A percentile compares a stretch with the other conserved stretches of the same genome.
phyloP scores from a whole-genome alignment of 53 echinoderm and acorn worm species.

The Henricia sp. region DNA sequence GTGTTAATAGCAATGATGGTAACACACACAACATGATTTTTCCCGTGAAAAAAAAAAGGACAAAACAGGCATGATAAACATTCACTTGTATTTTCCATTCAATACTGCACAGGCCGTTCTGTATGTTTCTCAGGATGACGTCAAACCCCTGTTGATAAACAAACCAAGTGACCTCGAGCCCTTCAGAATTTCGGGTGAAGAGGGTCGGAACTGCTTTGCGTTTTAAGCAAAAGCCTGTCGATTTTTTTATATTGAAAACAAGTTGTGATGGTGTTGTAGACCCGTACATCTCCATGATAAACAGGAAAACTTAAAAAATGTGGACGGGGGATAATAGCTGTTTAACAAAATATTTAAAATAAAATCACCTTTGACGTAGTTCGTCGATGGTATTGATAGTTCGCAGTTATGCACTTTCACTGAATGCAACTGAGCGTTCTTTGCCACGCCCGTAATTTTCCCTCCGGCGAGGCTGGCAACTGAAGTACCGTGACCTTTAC shows the following conservation, averaged over 20 bases:
- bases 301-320: background rate
- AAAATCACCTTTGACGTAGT: background rate
- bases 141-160: no score
- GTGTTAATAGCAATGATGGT: no score
- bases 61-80: no score
- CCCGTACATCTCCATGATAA: background rate
- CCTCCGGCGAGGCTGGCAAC: background rate
- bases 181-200: no score
- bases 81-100: no score
- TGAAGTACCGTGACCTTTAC: background rate
- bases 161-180: no score
- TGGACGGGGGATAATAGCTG: background rate
- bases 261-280: background rate
- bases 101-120: no score
- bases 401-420: background rate
- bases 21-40: no score
- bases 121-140: no score
- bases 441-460: background rate
- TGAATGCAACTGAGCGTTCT: background rate
- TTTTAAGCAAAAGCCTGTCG: no score
- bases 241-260: background rate
- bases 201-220: no score
- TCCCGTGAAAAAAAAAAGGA: no score
- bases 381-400: background rate
- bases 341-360: background rate